Conservation (phyloP, 2,888 invertebrate species). For the Leptura quadrifasciata region DNA sequence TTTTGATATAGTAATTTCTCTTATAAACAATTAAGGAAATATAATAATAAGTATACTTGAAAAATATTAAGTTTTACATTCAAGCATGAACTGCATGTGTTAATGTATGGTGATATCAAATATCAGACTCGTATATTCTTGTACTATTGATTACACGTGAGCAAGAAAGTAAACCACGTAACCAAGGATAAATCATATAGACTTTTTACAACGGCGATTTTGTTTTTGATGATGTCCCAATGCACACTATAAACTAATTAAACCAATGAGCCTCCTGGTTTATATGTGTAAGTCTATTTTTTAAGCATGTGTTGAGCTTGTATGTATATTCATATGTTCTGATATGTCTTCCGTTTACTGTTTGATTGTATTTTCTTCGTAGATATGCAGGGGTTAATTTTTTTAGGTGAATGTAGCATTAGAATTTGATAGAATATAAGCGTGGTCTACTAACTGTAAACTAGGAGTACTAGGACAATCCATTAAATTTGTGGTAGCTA, state of each 20-base stretch:
- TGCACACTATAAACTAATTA: background rate
- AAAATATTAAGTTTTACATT: background rate
- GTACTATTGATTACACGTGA: background rate
- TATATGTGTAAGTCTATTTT: conserved; percentile 27
- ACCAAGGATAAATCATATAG: background rate
- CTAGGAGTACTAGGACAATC: too few species aligned
- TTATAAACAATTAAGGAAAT: background rate
- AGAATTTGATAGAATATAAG: too few species aligned
- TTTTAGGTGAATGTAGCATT: too few species aligned
- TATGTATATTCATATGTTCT: conserved; percentile 36
- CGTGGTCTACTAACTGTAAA: too few species aligned
- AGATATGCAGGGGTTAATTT: too few species aligned
- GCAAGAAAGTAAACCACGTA: background rate
- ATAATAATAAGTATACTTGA: background rate
- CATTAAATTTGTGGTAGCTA: too few species aligned
- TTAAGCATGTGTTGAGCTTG: conserved; percentile 28
- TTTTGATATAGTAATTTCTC: background rate
- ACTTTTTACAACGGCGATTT: background rate
- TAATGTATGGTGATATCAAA: background rate
- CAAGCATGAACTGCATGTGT: conserved; percentile 1
- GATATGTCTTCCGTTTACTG: conserved; percentile 11
- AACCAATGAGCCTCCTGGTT: background rate
- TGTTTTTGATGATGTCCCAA: background rate
- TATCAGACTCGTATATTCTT: background rate
- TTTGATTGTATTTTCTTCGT: background rate